Conservation (phyloP, 2,797 vertebrate genomes). For the Vespertilio murinus region DNA sequence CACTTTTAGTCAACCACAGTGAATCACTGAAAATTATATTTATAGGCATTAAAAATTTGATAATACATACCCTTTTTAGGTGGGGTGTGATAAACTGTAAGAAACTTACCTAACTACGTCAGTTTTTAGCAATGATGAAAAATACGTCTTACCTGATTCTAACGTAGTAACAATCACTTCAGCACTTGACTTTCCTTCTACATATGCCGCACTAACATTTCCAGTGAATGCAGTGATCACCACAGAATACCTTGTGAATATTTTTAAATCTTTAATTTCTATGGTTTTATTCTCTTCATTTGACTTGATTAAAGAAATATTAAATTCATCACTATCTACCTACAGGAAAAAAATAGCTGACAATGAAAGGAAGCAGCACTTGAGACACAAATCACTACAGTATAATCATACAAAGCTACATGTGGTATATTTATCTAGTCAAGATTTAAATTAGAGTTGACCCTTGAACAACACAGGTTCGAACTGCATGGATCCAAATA, state of each 20-base stretch:
- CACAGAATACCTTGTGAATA: conserved; percentile 93
- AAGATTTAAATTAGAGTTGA: background rate
- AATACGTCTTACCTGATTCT: conserved; percentile 89
- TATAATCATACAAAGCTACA: background rate
- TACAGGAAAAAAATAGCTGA: conserved; percentile 74
- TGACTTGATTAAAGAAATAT: conserved; percentile 86
- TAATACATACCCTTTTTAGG: background rate
- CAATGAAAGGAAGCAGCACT: background rate
- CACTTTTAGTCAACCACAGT: background rate
- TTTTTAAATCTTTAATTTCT: conserved; percentile 90
- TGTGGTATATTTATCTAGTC: background rate
- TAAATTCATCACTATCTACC: conserved; percentile 88
- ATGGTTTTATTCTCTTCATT: conserved; percentile 88
- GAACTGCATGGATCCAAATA: background rate
- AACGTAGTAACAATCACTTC: conserved; percentile 89
- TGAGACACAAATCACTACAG: background rate
- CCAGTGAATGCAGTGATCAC: conserved; percentile 92
- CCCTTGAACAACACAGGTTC: background rate
- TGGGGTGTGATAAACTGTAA: background rate
- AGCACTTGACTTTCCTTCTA: conserved; percentile 89
- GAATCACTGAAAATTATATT: background rate
- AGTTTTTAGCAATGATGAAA: background rate
- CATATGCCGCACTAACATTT: conserved; percentile 83
- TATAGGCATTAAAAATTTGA: background rate
- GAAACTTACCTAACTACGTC: background rate